These are phyloP conservation scores for Armadillidium nasatum DNA, from an alignment of 1,140 invertebrate species.

Conservation along the genomic window DNA sequence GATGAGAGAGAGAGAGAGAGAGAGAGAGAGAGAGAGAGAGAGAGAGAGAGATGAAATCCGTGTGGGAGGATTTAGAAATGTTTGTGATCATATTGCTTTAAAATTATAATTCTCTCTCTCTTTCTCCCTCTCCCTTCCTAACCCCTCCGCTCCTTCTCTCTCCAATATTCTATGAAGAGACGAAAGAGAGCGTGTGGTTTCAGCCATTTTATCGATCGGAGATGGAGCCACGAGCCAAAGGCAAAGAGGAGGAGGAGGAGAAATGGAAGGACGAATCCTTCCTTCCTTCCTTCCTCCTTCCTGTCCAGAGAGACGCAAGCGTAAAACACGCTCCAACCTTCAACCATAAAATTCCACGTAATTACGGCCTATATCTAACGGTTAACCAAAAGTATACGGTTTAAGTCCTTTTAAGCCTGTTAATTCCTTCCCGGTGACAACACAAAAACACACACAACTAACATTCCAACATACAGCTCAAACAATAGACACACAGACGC, in stretches of 20 bases:
- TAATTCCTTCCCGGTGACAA: neutral
- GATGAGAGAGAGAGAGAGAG: too few relatives aligned
- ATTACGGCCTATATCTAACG: neutral
- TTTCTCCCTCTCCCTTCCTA: too few relatives aligned
- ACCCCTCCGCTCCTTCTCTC: too few relatives aligned
- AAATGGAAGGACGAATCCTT: neutral
- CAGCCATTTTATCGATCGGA: too few relatives aligned
- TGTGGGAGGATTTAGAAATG: neutral
- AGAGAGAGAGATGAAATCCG: neutral
- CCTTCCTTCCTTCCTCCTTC: neutral
- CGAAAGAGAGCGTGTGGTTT: neutral
- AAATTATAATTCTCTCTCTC: too few relatives aligned
- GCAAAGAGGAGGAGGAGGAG: too few relatives aligned
- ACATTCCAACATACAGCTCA: too few relatives aligned
- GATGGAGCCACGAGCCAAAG: too few relatives aligned
- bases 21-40: too few relatives aligned
- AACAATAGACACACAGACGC: too few relatives aligned
- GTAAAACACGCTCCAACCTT: neutral
- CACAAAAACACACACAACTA: neutral
- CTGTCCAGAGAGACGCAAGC: neutral
- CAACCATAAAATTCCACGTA: neutral
- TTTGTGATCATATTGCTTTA: neutral
- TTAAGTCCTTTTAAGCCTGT: neutral
- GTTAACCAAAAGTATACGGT: neutral
- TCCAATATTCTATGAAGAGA: neutral